Evolutionary conservation across 2,113 vertebrate species (phyloP), one percentile per base, ranked within the genome.

Genomic region (Pica pica): DNA sequence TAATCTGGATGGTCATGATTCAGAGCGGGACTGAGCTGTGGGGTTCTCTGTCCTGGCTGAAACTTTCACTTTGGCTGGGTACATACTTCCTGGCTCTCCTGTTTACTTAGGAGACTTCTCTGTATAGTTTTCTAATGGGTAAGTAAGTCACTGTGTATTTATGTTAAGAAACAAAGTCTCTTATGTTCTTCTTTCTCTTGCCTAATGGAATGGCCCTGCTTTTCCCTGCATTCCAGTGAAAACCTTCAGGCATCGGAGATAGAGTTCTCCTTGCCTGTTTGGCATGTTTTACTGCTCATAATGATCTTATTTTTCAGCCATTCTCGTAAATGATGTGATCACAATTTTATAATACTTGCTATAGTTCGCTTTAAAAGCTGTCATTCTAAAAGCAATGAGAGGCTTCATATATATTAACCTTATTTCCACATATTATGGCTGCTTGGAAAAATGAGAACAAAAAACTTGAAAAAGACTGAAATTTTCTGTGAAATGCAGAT

Each of bases 1-100:
- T 65, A 22, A 65, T 9, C 37, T 74, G 42, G 2, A 24, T 53
- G 19, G n/a, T 61, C 42, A 21, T 0, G 0, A 23, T 35, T 35
- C 28, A 68, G 57, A 47, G 16, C 50, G 82, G 75, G 55, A 52
- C 41, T 78, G 60, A 52, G 21, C 27, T 50, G 18, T 42, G 37
- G 13, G 11, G 3, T 70, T 60, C 20, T 44, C 61, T 80, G 44
- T 81, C 26, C 35, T 77, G 44, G 15, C 18, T 60, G 55, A 65
- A 74, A 30, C 21, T 9, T 70, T 89, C 12, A 19, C 9, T 82
- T 78, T 53, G 50, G 14, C 50, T 7, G 2, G 17, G 8, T 80
- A 14, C 30, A 26, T 70, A 18, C 10, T 65, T n/a, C 18, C 37
- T 85, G 41, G 28, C 50, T 56, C n/a, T 65, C 77, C 15, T 53